Evolutionary conservation across 2,113 vertebrate species (phyloP), one percentile per base, ranked within the genome.

Genomic region (Elephantulus edwardii): DNA sequence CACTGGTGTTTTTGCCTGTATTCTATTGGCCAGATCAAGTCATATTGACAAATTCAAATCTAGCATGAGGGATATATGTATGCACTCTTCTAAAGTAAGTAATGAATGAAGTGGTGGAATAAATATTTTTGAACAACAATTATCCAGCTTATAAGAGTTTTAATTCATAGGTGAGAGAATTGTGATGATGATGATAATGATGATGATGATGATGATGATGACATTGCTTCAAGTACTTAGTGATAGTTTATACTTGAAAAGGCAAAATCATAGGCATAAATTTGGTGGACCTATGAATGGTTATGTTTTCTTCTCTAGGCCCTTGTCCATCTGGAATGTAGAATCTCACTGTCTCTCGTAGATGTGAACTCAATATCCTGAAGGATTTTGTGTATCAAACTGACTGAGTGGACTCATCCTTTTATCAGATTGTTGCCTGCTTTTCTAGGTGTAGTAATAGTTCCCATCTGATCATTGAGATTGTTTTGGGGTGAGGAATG

Each of bases 211-310:
- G n/a, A n/a, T n/a, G n/a, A n/a, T n/a, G n/a, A n/a, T 58, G 24
- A 58, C 9, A 26, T 2, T 42, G 4, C 64, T 9, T 77, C 38
- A 74, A 66, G n/a, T 78, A 7, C 90, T 85, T 84, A 54, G 42
- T 92, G 78, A 90, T 46, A 38, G 54, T 84, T 93, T 86, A 10
- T 24, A 87, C 13, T 20, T 3, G 4, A 5, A 20, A 50, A 70
- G 81, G 38, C 56, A 84, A 88, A 86, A 72, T 44, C 38, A n/a
- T 22, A 42, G 35, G 30, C 10, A 92, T 83, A 89, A 75, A 24
- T 81, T 72, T 68, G 7, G 38, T 30, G 24, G 9, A 48, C 74
- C 86, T 52, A 68, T 40, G 38, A 13, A 8, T n/a, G n/a, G 26
- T 44, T 40, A 14, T 68, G 42, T 30, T 91, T 11, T 48, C 35